Percentiles rank a stretch among this genome's conserved stretches.
Evolutionary conservation across 1,140 invertebrate genomes (phyloP).

Genomic region (Trinorchestia longiramus): DNA sequence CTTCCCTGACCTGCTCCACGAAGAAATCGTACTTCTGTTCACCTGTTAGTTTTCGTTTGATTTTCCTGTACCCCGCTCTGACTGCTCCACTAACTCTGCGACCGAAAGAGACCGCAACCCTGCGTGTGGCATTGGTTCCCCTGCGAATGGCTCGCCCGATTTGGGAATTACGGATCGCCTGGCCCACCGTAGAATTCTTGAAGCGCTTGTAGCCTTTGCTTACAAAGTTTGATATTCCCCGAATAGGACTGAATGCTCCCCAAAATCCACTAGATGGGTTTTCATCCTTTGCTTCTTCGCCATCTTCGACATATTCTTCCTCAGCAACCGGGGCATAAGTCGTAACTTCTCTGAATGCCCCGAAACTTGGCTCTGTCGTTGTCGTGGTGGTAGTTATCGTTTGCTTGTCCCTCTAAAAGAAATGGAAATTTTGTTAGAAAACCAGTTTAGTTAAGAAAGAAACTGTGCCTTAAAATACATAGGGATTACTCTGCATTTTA

Average conservation of each 20-base stretch:
- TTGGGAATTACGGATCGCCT: background rate
- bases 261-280: background rate
- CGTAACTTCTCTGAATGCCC: background rate
- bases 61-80: constrained; percentile 5
- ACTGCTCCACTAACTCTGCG: background rate
- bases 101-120: background rate
- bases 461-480: too few relatives aligned
- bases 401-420: background rate
- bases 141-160: constrained; percentile 8
- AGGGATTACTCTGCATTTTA: too few relatives aligned
- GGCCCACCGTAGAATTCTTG: constrained; percentile 20
- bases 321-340: background rate
- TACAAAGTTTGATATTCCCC: background rate
- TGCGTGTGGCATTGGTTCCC: constrained; percentile 19
- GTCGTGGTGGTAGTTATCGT: constrained; percentile 30
- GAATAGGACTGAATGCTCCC: constrained; percentile 3
- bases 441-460: too few relatives aligned
- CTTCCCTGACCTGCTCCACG: constrained; percentile 7
- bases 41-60: constrained; percentile 31
- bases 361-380: background rate
- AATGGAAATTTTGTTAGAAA: background rate
- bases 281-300: background rate
- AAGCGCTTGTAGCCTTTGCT: background rate
- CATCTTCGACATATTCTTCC: background rate
- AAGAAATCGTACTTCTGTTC: constrained; percentile 39